Evolutionary conservation across 2,797 vertebrate genomes (phyloP), one percentile per base, ranked within the genome.

Genomic region (Lithobates pipiens): DNA sequence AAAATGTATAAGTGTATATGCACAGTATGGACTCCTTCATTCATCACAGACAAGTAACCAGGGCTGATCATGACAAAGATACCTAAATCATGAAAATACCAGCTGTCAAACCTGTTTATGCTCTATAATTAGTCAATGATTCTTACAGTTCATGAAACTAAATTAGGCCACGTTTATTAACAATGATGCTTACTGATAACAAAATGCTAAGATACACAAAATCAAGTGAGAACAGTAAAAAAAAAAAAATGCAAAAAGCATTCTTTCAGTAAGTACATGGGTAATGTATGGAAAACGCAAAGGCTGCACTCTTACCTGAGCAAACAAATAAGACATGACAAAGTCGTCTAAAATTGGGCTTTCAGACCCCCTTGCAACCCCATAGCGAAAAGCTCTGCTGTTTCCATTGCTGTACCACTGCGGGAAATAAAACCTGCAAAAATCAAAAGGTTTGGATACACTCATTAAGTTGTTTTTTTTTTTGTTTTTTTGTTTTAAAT

Each of bases 311-410:
- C 92, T 89, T 89, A 99, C 98, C 97, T 99, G 98, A 88, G 95
- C 95, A 82, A 98, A 99, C 10, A 96, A 95, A 82, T 99, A 99
- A 54, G 95, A 94, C 95, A 97, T 96, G 82, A 97, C 96, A 89
- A 92, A 87, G 76, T 99, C 97, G 39, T 99, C 98, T 88, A 98
- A 94, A 83, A 99, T 95, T 6, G 97, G 96, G 73, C 92, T 96
- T 92, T 98, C 98, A 36, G 93, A 88, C 29, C 95, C 97, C 77
- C 97, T 97, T 86, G 94, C 91, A 80, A 95, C 77, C 4, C 97
- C 97, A 36, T 96, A 96, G 1, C 98, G 96, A 90, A 97, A 97
- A 0, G 97, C 95, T 90, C 93, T 93, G 10, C 88, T 93, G 88
- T 76, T 95, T 73, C 93, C 91, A 65, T 93, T 96, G 86, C 96